phyloP scores from a whole-genome alignment of 2,797 vertebrate species.

The Ptychadena robeensis region DNA sequence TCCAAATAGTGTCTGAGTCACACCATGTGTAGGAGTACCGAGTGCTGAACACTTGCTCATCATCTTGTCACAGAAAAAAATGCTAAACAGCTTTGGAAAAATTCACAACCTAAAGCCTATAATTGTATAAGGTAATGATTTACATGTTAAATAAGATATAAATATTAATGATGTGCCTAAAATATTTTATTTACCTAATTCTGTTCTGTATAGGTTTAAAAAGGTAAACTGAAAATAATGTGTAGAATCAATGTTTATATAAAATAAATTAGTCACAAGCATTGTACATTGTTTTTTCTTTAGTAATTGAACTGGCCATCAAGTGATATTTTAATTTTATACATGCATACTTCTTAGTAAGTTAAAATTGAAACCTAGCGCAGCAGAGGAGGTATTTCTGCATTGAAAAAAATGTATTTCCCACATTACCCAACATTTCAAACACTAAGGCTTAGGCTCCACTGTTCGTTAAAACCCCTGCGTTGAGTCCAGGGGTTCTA shows the following conservation, averaged over 20 bases:
- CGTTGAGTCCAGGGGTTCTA: no score
- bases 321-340: no score
- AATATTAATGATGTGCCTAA: background rate
- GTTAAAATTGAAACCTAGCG: no score
- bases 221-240: background rate
- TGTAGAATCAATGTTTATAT: background rate
- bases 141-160: background rate
- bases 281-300: no score
- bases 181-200: background rate
- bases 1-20: conserved; percentile 53
- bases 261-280: no score
- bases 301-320: no score
- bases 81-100: background rate
- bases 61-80: conserved; percentile 8
- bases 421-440: no score
- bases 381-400: no score
- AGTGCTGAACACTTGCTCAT: conserved; percentile 16
- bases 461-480: no score
- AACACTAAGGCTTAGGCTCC: no score
- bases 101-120: background rate
- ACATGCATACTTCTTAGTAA: no score
- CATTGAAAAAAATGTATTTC: no score
- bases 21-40: conserved; percentile 36
- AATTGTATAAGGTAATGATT: background rate
- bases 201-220: background rate